Evolutionary conservation across 2,888 invertebrate genomes (phyloP).

Genomic region (Pherbina coryleti): DNA sequence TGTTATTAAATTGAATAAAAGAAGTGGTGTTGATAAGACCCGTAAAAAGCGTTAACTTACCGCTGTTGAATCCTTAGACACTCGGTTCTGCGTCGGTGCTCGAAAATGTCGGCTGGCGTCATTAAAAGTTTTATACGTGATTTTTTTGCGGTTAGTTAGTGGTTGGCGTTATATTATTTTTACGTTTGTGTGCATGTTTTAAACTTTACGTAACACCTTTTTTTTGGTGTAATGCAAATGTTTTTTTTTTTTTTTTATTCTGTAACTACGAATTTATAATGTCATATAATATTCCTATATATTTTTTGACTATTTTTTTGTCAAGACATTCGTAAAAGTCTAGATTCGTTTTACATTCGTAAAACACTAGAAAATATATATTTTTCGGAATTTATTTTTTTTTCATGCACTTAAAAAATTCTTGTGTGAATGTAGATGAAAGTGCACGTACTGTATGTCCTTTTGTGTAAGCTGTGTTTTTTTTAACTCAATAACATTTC

Average conservation of each 20-base stretch:
- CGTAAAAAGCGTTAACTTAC: background rate
- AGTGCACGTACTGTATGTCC: too few species aligned
- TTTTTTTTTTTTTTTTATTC: background rate
- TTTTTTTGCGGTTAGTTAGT: constrained; percentile 65
- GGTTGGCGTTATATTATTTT: background rate
- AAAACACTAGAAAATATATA: too few species aligned
- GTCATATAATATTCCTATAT: background rate
- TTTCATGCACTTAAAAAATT: too few species aligned
- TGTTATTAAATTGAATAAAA: background rate
- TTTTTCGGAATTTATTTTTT: too few species aligned
- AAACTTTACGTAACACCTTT: background rate
- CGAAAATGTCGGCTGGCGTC: constrained; percentile 61
- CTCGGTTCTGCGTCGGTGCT: background rate
- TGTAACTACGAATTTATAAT: background rate
- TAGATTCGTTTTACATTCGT: too few species aligned
- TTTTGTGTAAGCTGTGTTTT: too few species aligned
- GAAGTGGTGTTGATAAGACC: background rate
- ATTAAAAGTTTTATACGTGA: constrained; percentile 65
- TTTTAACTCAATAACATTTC: too few species aligned
- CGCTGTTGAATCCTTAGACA: background rate
- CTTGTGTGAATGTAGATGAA: too few species aligned
- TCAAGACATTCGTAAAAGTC: background rate
- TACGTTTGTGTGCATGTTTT: constrained; percentile 14
- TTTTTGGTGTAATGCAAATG: constrained; percentile 2
- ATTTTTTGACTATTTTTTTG: background rate